phyloP scores from a whole-genome alignment of 2,888 invertebrate species.

The Lumbricus terrestris region DNA sequence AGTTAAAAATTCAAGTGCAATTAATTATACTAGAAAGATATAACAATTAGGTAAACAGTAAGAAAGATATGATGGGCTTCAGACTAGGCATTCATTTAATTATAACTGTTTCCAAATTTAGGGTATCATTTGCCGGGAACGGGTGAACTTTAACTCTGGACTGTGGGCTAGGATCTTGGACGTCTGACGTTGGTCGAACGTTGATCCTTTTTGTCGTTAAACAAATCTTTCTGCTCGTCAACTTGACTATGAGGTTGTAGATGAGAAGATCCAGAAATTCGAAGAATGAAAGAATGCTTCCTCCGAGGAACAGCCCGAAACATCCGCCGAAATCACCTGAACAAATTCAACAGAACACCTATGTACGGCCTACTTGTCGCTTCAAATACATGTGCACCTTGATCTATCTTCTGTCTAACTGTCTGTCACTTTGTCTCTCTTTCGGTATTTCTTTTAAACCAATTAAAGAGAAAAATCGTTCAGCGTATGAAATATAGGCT shows the following conservation, averaged over 20 bases:
- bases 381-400: too few species aligned
- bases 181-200: background rate
- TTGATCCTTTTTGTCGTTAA: background rate
- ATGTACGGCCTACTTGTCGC: too few species aligned
- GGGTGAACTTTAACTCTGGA: background rate
- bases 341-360: too few species aligned
- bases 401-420: too few species aligned
- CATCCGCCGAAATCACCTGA: slow-evolving; percentile 19
- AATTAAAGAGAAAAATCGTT: too few species aligned
- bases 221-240: background rate
- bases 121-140: background rate
- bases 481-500: too few species aligned
- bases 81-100: background rate
- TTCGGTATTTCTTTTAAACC: too few species aligned
- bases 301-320: slow-evolving; percentile 18
- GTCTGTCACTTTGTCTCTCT: too few species aligned
- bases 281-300: slow-evolving; percentile 15
- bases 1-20: too few species aligned
- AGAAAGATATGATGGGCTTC: too few species aligned
- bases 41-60: too few species aligned
- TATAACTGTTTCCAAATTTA: background rate
- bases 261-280: slow-evolving; percentile 12
- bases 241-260: slow-evolving; percentile 17
- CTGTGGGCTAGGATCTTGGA: background rate
- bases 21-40: too few species aligned